Conservation (phyloP, 2,797 vertebrate species). For the Pseudotriccus pelzelni region DNA sequence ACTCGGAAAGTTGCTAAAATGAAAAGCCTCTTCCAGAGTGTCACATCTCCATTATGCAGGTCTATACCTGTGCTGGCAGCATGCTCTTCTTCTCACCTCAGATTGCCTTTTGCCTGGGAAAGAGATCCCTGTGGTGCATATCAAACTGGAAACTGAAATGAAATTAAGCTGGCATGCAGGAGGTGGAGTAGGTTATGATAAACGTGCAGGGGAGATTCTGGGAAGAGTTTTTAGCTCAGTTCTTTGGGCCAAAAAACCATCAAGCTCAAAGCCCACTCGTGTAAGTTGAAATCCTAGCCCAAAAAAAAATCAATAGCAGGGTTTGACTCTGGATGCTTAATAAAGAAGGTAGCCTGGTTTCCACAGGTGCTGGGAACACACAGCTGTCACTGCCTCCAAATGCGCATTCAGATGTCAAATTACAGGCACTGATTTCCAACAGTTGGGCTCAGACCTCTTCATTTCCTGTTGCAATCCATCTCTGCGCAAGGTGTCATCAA, state of each 20-base stretch:
- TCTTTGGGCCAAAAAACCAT: neutral
- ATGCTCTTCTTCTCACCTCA: slow-evolving; percentile 93
- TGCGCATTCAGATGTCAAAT: neutral
- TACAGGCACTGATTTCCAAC: neutral
- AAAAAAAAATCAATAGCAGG: neutral
- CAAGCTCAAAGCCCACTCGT: neutral
- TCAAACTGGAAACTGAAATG: slow-evolving; percentile 75
- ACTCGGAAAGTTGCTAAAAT: slow-evolving; percentile 89
- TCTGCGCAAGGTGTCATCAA: neutral
- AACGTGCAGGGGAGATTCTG: neutral
- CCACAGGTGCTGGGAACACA: neutral
- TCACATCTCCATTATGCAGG: slow-evolving; percentile 89
- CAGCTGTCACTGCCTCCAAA: neutral
- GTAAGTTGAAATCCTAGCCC: neutral
- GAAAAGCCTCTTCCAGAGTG: slow-evolving; percentile 78
- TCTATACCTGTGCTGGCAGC: slow-evolving; percentile 91
- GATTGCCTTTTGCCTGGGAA: slow-evolving; percentile 90
- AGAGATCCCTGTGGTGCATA: slow-evolving; percentile 77
- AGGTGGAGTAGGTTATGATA: slow-evolving; percentile 65
- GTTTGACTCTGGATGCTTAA: neutral
- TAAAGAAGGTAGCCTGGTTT: neutral
- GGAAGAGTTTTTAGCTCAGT: neutral
- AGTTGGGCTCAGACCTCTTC: neutral
- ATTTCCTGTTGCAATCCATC: slow-evolving; percentile 21
- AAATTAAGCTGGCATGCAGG: slow-evolving; percentile 78